Evolutionary conservation across 2,888 invertebrate species (phyloP).

Genomic region (Pilophorus perplexus): DNA sequence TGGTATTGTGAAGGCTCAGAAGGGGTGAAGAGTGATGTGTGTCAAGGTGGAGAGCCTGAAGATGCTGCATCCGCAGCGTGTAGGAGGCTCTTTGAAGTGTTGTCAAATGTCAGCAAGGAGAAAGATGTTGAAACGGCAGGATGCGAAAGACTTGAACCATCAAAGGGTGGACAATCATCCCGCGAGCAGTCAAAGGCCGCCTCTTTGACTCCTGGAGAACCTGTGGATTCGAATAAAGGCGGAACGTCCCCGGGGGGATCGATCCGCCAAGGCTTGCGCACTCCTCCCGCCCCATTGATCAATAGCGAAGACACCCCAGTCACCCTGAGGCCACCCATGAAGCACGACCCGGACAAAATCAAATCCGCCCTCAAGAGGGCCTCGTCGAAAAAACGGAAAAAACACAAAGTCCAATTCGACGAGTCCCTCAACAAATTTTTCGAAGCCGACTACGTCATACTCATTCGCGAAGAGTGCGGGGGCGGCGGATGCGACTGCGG

Average conservation of each 20-base stretch:
- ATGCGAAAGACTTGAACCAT: constrained; percentile 43
- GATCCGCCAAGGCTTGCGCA: constrained; percentile 46
- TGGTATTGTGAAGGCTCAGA: too few species aligned
- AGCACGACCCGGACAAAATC: constrained; percentile 46
- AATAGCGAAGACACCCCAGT: constrained; percentile 31
- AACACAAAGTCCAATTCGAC: constrained; percentile 81
- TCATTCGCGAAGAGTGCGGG: constrained; percentile 81
- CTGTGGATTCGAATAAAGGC: constrained; percentile 34
- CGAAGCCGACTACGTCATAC: constrained; percentile 87
- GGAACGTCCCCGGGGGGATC: constrained; percentile 52
- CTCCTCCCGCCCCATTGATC: neutral
- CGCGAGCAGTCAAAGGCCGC: too few species aligned
- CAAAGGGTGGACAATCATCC: too few species aligned
- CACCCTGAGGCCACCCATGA: constrained; percentile 43
- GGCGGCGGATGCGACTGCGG: constrained; percentile 73
- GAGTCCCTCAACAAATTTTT: constrained; percentile 88
- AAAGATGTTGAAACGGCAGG: constrained; percentile 32
- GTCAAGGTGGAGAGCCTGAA: too few species aligned
- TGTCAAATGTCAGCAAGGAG: constrained; percentile 51
- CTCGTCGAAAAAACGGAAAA: constrained; percentile 57
- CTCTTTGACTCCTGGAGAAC: constrained; percentile 51
- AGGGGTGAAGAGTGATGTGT: too few species aligned
- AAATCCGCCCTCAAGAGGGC: constrained; percentile 50
- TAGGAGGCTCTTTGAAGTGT: too few species aligned
- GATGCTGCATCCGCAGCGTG: too few species aligned